Evolutionary conservation across 2,113 vertebrate species (phyloP), one percentile per base, ranked within the genome.

Genomic region (Phalacrocorax brasilianus): DNA sequence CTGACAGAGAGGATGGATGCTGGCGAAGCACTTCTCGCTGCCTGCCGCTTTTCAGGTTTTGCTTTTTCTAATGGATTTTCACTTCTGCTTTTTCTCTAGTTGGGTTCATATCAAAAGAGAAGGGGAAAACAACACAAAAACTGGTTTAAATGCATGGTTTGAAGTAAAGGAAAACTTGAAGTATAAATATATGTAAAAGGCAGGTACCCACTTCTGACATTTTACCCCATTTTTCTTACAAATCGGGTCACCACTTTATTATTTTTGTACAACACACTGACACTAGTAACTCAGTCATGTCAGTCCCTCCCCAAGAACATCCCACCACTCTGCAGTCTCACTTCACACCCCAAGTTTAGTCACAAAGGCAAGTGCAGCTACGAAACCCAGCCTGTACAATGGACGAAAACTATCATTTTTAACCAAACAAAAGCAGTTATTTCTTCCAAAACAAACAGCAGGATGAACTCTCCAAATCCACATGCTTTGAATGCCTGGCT

Each of bases 201-300:
- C 14, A 44, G 40, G 20, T 49, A 85, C 2, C 23, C 38, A 13
- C 2, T 82, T 67, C 38, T 38, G 33, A 73, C 14, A 58, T 14
- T 24, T 19, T 15, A 8, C 3, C 8, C 8, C 5, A 7, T 33
- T 77, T 91, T 53, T 71, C 21, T 74, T 71, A 42, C 15, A 63
- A 10, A 8, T 5, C 1, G 5, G 2, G 3, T 24, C 53, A 59
- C 4, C 26, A 8, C 42, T 52, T 32, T 53, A 6, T 4, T n/a
- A 8, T 11, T 73, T 65, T 49, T 56, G 9, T 45, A 66, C 4
- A 38, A 20, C 15, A 75, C 9, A 12, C 12, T 8, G 74, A 45
- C 47, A 49, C 6, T 26, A 4, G 8, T 32, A 67, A 44, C 32
- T 44, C 42, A n/a, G 5, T 85, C 4, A 1, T 2, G 3, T 32